Conservation (phyloP, 2,888 invertebrate species). For the Mongoloraphidia duomilia region DNA sequence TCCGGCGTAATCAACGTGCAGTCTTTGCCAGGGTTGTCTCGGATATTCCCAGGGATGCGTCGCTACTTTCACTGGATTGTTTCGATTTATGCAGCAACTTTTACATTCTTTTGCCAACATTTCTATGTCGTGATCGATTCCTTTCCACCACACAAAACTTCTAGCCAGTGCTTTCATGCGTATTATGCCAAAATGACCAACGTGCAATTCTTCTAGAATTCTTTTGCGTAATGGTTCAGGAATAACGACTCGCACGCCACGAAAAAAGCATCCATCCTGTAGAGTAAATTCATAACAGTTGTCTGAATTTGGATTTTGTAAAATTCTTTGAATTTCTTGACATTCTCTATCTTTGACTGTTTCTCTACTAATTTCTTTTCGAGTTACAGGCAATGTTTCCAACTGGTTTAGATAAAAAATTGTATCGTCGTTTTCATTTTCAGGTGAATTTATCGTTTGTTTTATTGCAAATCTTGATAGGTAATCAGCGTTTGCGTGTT, state of each 20-base stretch:
- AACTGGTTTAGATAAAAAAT: conserved; percentile 14
- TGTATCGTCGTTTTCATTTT: conserved; percentile 2
- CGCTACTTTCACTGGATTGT: conserved; percentile 11
- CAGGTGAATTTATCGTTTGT: too few relatives aligned
- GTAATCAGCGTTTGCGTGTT: too few relatives aligned
- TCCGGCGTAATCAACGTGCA: conserved; percentile 22
- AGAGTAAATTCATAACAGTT: conserved; percentile 12
- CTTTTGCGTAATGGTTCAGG: conserved; percentile 9
- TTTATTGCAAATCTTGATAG: conserved; percentile 6
- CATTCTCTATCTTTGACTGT: conserved; percentile 7
- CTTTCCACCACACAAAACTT: conserved; percentile 16
- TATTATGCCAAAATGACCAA: conserved; percentile 18
- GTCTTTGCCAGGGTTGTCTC: conserved; percentile 15
- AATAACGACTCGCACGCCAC: conserved; percentile 14
- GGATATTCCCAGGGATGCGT: conserved; percentile 17
- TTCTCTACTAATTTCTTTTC: conserved; percentile 5
- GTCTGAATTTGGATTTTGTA: conserved; percentile 6
- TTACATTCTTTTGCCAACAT: conserved; percentile 13
- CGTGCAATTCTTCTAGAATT: conserved; percentile 14
- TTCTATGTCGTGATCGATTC: conserved; percentile 15
- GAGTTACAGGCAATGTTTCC: conserved; percentile 8
- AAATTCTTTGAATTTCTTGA: conserved; percentile 5
- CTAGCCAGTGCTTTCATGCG: conserved; percentile 17
- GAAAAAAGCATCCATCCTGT: too few relatives aligned
- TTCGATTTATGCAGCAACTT: conserved; percentile 10